Percentiles rank a stretch among this genome's conserved stretches.
Evolutionary conservation across 1,140 invertebrate genomes (phyloP).

Genomic region (Leucophenga varia): DNA sequence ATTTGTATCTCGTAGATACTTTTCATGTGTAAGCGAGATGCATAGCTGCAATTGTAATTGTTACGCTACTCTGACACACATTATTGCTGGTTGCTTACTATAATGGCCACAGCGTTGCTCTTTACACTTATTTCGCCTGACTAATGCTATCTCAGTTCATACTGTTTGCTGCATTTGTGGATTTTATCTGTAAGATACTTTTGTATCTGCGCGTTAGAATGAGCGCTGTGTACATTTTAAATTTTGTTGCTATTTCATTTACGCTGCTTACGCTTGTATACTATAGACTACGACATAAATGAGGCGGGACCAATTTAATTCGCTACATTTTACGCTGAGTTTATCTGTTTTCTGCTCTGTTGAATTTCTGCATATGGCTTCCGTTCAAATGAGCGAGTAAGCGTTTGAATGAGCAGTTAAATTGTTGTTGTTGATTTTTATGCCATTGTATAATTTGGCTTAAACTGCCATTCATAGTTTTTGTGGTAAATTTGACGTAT

Average conservation of each 20-base stretch:
- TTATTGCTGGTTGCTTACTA: no score
- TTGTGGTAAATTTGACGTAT: conserved; percentile 34
- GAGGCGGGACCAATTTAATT: conserved; percentile 36
- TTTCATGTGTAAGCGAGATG: conserved; percentile 3
- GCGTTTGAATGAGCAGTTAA: no score
- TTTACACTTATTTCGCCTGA: conserved; percentile 14
- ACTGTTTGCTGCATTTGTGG: conserved; percentile 33
- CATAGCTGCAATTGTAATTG: no score
- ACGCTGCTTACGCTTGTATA: conserved; percentile 1
- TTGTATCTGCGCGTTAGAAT: conserved; percentile 7
- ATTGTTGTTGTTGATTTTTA: not conserved
- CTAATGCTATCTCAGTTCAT: no score
- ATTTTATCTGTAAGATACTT: conserved; percentile 45
- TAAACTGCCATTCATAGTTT: conserved; percentile 53
- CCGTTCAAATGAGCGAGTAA: conserved; percentile 35
- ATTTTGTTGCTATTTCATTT: conserved; percentile 10
- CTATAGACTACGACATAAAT: not conserved
- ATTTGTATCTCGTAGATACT: not conserved
- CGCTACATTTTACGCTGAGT: conserved; percentile 20
- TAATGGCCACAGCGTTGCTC: no score
- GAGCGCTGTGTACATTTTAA: conserved; percentile 18
- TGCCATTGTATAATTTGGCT: conserved; percentile 50
- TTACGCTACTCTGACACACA: no score
- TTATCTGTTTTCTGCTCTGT: conserved; percentile 5
- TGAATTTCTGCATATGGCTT: conserved; percentile 48